These are phyloP conservation scores for Pyrocoelia pectoralis DNA, from an alignment of 2,888 invertebrate species.

Conservation along the genomic window DNA sequence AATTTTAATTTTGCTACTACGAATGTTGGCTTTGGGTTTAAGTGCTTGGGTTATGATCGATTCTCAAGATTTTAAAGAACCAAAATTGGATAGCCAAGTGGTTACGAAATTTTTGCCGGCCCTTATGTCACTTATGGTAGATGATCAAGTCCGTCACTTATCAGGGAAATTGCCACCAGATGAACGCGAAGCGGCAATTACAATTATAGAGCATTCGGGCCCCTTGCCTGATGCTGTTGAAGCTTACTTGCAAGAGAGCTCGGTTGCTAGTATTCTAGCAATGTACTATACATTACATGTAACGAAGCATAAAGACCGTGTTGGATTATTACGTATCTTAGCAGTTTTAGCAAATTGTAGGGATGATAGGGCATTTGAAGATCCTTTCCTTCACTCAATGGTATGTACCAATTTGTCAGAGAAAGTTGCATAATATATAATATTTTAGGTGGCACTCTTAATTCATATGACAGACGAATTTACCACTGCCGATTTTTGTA, in stretches of 20 bases:
- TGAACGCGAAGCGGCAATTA: conserved; percentile 91
- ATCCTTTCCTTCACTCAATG: conserved; percentile 92
- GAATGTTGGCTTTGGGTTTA: conserved; percentile 92
- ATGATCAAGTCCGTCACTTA: conserved; percentile 81
- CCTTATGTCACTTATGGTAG: conserved; percentile 92
- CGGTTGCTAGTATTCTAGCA: conserved; percentile 90
- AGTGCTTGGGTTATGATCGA: conserved; percentile 98
- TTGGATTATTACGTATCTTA: conserved; percentile 84
- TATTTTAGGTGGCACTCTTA: conserved; percentile 71
- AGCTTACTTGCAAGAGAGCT: conserved; percentile 89
- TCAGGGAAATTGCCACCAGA: conserved; percentile 90
- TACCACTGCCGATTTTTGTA: conserved; percentile 92
- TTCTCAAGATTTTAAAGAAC: conserved; percentile 94
- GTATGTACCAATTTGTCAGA: conserved; percentile 63
- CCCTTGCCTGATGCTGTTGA: conserved; percentile 94
- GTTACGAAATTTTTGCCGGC: conserved; percentile 95
- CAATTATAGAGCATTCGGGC: conserved; percentile 92
- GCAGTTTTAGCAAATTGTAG: conserved; percentile 91
- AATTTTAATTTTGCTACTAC: conserved; percentile 84
- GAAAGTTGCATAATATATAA: conserved; percentile 16
- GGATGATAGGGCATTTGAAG: conserved; percentile 92
- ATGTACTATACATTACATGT: conserved; percentile 95
- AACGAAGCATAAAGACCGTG: conserved; percentile 81
- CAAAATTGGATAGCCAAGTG: conserved; percentile 90
- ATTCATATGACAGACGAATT: conserved; percentile 93